These are phyloP conservation scores for Lithophane semibrunnea DNA, from an alignment of 2,888 invertebrate species.

Conservation along the genomic window DNA sequence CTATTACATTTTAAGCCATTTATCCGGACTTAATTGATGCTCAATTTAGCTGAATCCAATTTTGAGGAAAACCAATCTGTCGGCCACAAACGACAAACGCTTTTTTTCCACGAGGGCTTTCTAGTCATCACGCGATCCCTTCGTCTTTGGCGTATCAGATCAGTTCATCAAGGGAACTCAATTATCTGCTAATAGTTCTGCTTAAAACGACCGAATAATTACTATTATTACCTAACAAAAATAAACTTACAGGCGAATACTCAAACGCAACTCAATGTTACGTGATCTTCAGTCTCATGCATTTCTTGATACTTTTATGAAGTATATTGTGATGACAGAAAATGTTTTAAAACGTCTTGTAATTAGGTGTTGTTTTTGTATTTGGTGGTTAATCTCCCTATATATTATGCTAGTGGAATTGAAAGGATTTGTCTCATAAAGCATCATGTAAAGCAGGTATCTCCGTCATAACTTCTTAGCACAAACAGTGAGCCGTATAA, in stretches of 20 bases:
- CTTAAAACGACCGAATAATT: background rate
- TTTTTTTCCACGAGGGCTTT: slow-evolving; percentile 57
- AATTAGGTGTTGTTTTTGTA: background rate
- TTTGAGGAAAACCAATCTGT: slow-evolving; percentile 60
- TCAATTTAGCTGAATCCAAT: slow-evolving; percentile 58
- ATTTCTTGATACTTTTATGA: background rate
- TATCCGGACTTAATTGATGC: slow-evolving; percentile 48
- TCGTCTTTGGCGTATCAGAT: slow-evolving; percentile 52
- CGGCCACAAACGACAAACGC: slow-evolving; percentile 16
- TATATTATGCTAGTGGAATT: slow-evolving; percentile 14
- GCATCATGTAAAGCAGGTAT: background rate
- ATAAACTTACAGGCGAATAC: background rate
- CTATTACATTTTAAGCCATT: slow-evolving; percentile 38
- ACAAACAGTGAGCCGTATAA: slow-evolving; percentile 12
- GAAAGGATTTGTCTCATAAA: background rate
- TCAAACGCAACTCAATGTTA: background rate
- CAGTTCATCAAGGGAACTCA: slow-evolving; percentile 39
- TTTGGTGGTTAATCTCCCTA: background rate
- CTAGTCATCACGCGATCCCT: slow-evolving; percentile 70
- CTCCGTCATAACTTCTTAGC: slow-evolving; percentile 32
- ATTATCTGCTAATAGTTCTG: slow-evolving; percentile 21
- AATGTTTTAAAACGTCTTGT: background rate
- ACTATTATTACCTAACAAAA: background rate
- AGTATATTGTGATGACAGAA: background rate
- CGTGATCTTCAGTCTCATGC: no score